Evolutionary conservation across 2,888 invertebrate species (phyloP).

Genomic region (Nomada ruficornis): DNA sequence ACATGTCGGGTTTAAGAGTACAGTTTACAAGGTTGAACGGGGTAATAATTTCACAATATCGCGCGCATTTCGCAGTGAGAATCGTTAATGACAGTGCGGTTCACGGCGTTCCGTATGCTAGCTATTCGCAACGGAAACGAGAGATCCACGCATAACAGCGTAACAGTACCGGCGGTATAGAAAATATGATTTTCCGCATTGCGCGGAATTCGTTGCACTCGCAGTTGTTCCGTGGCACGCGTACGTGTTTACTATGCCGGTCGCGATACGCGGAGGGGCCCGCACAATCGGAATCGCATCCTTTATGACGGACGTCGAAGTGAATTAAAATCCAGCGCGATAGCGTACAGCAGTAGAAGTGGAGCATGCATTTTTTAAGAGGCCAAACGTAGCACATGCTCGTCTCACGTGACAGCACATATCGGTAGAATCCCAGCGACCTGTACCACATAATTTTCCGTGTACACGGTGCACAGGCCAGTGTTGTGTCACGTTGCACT

Average conservation of each 20-base stretch:
- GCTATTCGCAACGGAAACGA: constrained; percentile 35
- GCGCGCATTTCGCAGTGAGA: constrained; percentile 8
- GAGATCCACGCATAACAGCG: constrained; percentile 38
- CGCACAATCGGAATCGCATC: constrained; percentile 5
- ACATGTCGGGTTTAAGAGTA: too few species aligned
- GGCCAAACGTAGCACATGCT: constrained; percentile 30
- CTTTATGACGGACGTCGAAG: not conserved
- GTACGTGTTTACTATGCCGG: not conserved
- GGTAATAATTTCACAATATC: constrained; percentile 1
- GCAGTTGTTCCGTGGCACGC: constrained; percentile 19
- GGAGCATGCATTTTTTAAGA: constrained; percentile 44
- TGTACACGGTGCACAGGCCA: constrained; percentile 28
- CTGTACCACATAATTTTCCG: constrained; percentile 50
- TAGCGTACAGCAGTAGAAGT: not conserved
- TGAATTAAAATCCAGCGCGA: constrained; percentile 24
- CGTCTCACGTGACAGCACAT: constrained; percentile 48
- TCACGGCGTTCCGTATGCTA: constrained; percentile 7
- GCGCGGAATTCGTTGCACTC: constrained; percentile 48
- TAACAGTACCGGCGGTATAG: constrained; percentile 42
- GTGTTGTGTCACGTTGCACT: constrained; percentile 43
- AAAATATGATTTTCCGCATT: constrained; percentile 52
- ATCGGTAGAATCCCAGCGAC: constrained; percentile 49
- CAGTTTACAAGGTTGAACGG: not conserved
- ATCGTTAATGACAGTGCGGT: constrained; percentile 28
- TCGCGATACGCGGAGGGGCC: not conserved